Percentiles rank a stretch among this genome's conserved stretches.
phyloP scores from a whole-genome alignment of 2,797 vertebrate species.

The Xiphophorus birchmanni region DNA sequence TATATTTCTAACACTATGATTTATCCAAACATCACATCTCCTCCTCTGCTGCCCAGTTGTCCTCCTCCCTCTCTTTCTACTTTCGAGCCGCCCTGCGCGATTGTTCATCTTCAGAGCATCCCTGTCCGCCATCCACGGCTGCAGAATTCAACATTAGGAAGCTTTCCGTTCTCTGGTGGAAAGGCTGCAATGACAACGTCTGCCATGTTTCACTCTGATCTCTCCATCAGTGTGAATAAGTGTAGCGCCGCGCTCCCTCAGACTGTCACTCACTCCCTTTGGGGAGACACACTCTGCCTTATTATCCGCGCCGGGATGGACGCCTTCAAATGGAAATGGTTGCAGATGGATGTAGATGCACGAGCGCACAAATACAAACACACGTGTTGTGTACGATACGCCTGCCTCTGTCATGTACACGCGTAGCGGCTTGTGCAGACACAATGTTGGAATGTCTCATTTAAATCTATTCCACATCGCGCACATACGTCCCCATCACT shows the following conservation, averaged over 20 bases:
- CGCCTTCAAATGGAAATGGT: slow-evolving; percentile 69
- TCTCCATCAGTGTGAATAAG: slow-evolving; percentile 82
- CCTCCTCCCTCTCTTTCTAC: slow-evolving; percentile 34
- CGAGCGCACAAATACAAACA: slow-evolving; percentile 36
- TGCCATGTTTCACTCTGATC: slow-evolving; percentile 82
- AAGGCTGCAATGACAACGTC: slow-evolving; percentile 76
- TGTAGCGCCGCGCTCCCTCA: slow-evolving; percentile 64
- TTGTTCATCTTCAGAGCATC: slow-evolving; percentile 57
- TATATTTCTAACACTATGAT: not conserved
- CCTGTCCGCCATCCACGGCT: slow-evolving; percentile 64
- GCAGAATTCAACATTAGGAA: slow-evolving; percentile 63
- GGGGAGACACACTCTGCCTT: slow-evolving; percentile 65
- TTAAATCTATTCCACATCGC: not conserved
- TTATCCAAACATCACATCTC: slow-evolving; percentile 14
- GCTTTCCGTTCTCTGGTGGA: slow-evolving; percentile 69
- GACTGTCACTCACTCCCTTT: slow-evolving; percentile 81
- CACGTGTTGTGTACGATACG: slow-evolving; percentile 4
- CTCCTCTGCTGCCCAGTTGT: slow-evolving; percentile 29
- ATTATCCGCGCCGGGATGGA: slow-evolving; percentile 68
- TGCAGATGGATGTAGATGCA: slow-evolving; percentile 50
- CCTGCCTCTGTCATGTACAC: slow-evolving; percentile 7
- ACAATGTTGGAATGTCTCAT: slow-evolving; percentile 17
- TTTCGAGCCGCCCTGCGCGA: slow-evolving; percentile 49
- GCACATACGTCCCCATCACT: not conserved
- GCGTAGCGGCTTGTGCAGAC: slow-evolving; percentile 21